Evolutionary conservation across 2,888 invertebrate species (phyloP).

Genomic region (Agrochola litura): DNA sequence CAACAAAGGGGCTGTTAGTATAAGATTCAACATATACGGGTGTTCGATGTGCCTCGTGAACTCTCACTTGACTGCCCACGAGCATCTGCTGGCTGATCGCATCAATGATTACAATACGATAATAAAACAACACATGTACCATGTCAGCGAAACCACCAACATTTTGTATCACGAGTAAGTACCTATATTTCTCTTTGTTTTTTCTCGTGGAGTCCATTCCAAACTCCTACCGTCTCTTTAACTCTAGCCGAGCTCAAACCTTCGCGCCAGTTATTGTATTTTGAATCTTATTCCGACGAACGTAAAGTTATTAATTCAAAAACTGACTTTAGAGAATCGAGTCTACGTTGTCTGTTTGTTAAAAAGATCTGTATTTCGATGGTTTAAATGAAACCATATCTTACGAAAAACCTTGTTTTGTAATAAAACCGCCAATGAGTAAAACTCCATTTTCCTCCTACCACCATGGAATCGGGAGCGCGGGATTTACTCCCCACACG

Average conservation of each 20-base stretch:
- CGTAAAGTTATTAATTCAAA: background rate
- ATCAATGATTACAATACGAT: constrained; percentile 97
- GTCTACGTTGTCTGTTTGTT: background rate
- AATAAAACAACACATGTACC: constrained; percentile 95
- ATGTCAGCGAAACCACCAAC: constrained; percentile 93
- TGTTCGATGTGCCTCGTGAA: constrained; percentile 97
- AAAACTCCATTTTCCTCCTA: background rate
- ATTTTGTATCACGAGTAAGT: constrained; percentile 98
- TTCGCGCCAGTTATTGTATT: background rate
- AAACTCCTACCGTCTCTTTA: background rate
- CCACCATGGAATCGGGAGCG: background rate
- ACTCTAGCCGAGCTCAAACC: background rate
- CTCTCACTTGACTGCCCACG: constrained; percentile 97
- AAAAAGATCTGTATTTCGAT: background rate
- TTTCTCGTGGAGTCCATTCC: background rate
- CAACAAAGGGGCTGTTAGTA: constrained; percentile 98
- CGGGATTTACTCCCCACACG: background rate
- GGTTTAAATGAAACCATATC: background rate
- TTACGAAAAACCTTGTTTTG: background rate
- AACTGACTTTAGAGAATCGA: background rate
- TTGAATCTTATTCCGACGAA: background rate
- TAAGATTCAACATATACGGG: constrained; percentile 96
- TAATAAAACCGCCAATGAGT: background rate
- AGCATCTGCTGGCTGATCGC: constrained; percentile 95
- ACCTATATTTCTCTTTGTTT: constrained; percentile 1